phyloP scores from a whole-genome alignment of 2,113 vertebrate genomes.

The Notothenia rossii region DNA sequence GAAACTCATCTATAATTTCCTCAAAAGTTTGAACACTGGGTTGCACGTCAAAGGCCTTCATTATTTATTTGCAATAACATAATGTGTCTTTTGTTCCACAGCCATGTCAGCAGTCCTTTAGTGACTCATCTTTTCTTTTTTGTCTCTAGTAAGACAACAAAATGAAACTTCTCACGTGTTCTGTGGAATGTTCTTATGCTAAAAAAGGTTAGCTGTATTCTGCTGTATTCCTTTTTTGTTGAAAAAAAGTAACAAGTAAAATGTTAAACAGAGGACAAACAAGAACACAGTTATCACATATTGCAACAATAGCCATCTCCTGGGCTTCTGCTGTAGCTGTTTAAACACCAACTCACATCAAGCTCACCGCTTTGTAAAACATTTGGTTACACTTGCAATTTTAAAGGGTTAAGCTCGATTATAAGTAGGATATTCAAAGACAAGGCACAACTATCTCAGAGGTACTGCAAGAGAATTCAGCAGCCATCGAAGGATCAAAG shows the following conservation, averaged over 20 bases:
- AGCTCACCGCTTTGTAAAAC: neutral
- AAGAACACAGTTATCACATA: neutral
- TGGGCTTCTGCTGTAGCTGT: neutral
- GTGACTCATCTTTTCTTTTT: neutral
- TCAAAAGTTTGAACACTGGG: neutral
- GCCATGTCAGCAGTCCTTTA: neutral
- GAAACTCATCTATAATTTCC: too few relatives aligned
- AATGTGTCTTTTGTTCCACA: neutral
- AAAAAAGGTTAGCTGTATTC: too few relatives aligned
- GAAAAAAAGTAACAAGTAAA: neutral
- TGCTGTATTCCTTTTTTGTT: neutral
- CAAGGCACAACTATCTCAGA: neutral
- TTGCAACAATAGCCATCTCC: conserved; percentile 2
- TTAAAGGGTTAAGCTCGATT: neutral
- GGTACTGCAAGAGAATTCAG: neutral
- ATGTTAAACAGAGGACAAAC: neutral
- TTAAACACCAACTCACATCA: neutral
- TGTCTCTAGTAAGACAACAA: neutral
- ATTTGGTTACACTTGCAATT: neutral
- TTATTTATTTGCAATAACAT: neutral
- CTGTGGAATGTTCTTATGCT: neutral
- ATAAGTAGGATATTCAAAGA: neutral
- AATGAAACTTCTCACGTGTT: neutral
- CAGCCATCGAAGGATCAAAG: conserved; percentile 10
- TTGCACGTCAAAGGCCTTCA: neutral